Conservation (phyloP, 2,113 vertebrate species). For the Alces alces region DNA sequence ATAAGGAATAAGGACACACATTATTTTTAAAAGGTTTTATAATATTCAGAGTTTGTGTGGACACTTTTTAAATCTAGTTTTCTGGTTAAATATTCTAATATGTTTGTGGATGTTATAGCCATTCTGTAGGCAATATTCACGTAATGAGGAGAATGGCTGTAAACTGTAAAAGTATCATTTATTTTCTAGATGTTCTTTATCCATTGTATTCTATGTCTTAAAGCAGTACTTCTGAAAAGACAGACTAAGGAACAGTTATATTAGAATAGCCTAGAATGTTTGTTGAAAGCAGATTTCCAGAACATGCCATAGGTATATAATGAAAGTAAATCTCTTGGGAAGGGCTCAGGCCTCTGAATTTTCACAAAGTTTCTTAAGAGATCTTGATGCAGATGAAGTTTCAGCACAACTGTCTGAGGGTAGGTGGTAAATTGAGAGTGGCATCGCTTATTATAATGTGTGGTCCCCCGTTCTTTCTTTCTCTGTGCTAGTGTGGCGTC, state of each 20-base stretch:
- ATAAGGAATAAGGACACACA: not conserved
- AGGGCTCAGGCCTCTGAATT: not conserved
- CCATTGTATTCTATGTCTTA: not conserved
- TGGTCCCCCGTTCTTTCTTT: conserved; percentile 5
- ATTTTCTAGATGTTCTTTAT: not conserved
- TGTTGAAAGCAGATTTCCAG: not conserved
- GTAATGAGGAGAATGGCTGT: not conserved
- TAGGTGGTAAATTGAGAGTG: not conserved
- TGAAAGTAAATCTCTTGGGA: not conserved
- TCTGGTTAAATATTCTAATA: not conserved
- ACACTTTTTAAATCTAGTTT: not conserved
- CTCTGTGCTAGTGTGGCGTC: not conserved
- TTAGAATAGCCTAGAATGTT: not conserved
- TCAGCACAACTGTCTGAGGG: not conserved
- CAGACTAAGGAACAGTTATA: not conserved
- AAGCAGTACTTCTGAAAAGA: not conserved
- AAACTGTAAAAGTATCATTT: not conserved
- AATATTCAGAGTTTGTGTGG: not conserved
- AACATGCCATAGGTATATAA: not conserved
- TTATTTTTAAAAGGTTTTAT: not conserved
- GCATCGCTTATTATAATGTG: conserved; percentile 5
- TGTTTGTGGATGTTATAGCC: not conserved
- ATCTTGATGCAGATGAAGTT: not conserved
- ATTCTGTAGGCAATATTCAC: not conserved
- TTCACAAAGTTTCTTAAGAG: not conserved